Base-by-base conservation (phyloP, 1,140 invertebrate species). In the Bombyx mandarina region DNA sequence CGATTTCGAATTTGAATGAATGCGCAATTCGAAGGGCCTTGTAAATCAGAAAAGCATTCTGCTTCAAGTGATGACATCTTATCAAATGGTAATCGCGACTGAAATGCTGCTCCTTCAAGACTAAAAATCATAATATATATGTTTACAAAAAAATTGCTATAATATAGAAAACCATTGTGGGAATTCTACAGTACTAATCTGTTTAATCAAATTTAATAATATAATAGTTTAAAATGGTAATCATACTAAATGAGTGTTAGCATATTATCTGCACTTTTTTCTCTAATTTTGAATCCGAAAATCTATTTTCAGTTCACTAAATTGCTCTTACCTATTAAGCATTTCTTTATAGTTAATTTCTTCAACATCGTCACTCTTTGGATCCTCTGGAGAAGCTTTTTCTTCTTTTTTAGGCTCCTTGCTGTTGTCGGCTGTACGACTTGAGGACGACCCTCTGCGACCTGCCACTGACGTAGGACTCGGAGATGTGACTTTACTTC, bases 11-110 rank as follows among this genome's bases (percentile, higher is more conserved):
- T 94, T 78, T 98, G 95, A 42, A 99, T 90, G 85, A 97, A 99
- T 5, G 98, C 92, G 66, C 97, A 94, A 7, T 95, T 94, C 69
- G 96, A 93, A 44, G 95, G 90, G 35, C 94, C 92, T 58, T 94
- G 92, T 45, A 99, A 93, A 79, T 99, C 98, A 22, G 95, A 93
- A 83, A 99, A 99, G 78, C 95, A 96, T 45, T 94, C 93, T 5
- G 96, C 95, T 90, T 99, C 98, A 45, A 94, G 93, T 5, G 96
- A 95, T 43, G 96, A 98, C 91, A 99, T 92, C 80, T 98, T 98
- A 79, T 98, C 97, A 88, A 95, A 96, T 5, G 97, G 97, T 73
- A 99, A 89, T 58, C 98, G 91, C 65, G 95, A 97, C 82, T 97
- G 96, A 86, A 97, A 98, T 3, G 96, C 96, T 54, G 96, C 96